Evolutionary conservation across 1,140 invertebrate genomes (phyloP), one percentile per base, ranked within the genome.

Genomic region (Mercenaria mercenaria): DNA sequence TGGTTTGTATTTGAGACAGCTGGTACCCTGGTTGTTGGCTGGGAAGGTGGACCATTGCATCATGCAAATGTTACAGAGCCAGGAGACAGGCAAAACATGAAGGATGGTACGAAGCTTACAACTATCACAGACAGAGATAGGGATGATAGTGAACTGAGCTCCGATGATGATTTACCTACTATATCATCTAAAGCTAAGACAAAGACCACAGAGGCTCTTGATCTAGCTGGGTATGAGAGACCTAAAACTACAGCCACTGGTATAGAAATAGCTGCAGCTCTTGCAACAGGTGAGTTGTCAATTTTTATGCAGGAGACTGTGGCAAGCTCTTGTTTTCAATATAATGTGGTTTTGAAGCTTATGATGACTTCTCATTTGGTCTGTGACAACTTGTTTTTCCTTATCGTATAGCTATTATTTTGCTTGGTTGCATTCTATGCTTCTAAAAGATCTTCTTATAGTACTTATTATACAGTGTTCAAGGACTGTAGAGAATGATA

Each of bases 1-100:
- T 96, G 95, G 95, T 95, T 96, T 89, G 93, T 94, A 8, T 93
- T 95, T 92, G 95, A 96, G 89, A 95, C 95, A 43, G 92, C 95
- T 69, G 94, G 95, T 56, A 95, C 94, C 18, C 72, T 96, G 59
- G 89, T 96, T 32, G 93, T 95, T 29, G 94, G 93, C n/a, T 94
- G 94, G 94, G 93, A 94, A n/a, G 94, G 95, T n/a, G 94, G 94
- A 26, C 93, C 94, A 59, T 47, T 83, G 0, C 88, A 84, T 15
- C 80, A 90, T 39, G 23, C 61, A 15, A 77, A 85, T 15, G 32
- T 72, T 32, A 47, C 77, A 26, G 90, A 87, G 34, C 56, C 83
- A 18, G 41, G 29, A 8, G 88, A 91, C 1, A 59, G 43, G 47
- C 67, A 47, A 0, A 52, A 59, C 15, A 56, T 56, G 29, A 77